phyloP scores from a whole-genome alignment of 2,113 vertebrate species.

The Alosa alosa region DNA sequence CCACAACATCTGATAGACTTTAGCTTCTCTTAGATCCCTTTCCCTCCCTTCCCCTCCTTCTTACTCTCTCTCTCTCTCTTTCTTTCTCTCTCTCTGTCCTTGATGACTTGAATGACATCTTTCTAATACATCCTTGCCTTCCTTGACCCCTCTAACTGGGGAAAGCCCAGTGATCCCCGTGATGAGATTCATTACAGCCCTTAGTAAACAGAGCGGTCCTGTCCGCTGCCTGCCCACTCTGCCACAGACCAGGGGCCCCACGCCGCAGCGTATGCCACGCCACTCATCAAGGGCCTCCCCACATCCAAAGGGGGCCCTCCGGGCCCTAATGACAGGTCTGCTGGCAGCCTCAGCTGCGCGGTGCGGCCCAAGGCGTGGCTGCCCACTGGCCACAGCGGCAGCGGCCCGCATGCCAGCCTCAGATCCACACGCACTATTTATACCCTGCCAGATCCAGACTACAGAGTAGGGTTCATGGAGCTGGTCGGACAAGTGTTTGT shows the following conservation, averaged over 20 bases:
- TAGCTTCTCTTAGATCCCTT: conserved; percentile 12
- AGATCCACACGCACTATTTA: background rate
- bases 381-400: background rate
- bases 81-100: background rate
- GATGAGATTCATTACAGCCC: conserved; percentile 41
- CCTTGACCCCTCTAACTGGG: conserved; percentile 8
- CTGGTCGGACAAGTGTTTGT: background rate
- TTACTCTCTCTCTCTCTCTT: conserved; percentile 41
- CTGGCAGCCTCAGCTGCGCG: conserved; percentile 23
- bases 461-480: background rate
- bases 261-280: background rate
- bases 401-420: background rate
- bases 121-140: background rate
- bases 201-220: conserved; percentile 42
- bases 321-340: conserved; percentile 46
- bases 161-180: conserved; percentile 27
- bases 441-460: conserved; percentile 7
- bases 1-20: background rate
- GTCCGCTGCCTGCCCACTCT: background rate
- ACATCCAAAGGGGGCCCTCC: conserved; percentile 37
- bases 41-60: conserved; percentile 35
- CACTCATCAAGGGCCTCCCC: background rate
- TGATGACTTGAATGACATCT: background rate
- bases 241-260: conserved; percentile 35
- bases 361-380: conserved; percentile 33